A percentile compares a stretch with the other conserved stretches of the same genome.
Evolutionary conservation across 64 coral and sea anemone species (phyloP).

Genomic region (Montipora capricornis): DNA sequence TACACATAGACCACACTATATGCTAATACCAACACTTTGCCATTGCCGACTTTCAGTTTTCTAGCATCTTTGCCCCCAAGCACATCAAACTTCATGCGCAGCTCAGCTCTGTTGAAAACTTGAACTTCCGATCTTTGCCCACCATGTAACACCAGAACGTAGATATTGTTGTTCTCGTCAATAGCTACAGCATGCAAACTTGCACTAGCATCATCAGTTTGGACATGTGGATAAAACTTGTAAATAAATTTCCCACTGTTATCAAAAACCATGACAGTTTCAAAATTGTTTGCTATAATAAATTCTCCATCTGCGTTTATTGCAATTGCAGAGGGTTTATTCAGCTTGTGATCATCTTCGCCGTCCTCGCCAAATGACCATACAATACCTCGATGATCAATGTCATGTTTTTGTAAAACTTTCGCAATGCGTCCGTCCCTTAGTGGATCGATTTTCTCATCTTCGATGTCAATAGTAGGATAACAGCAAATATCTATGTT

Average conservation of each 20-base stretch:
- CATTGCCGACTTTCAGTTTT: neutral
- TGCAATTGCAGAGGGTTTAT: fast-evolving
- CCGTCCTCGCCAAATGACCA: too few relatives aligned
- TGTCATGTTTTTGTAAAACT: too few relatives aligned
- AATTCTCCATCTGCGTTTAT: neutral
- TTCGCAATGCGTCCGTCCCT: too few relatives aligned
- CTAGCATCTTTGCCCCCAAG: too few relatives aligned
- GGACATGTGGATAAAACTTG: neutral
- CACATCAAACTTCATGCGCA: neutral
- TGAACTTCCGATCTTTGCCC: neutral
- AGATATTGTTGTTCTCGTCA: constrained; percentile 2
- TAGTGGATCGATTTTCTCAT: too few relatives aligned
- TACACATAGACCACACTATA: constrained; percentile 12
- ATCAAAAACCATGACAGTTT: neutral
- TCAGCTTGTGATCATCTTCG: neutral
- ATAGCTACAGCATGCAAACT: neutral
- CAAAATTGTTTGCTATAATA: neutral
- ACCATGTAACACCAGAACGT: neutral
- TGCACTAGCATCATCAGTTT: neutral
- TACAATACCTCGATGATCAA: too few relatives aligned
- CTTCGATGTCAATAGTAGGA: too few relatives aligned
- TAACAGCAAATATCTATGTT: too few relatives aligned
- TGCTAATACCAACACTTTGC: constrained; percentile 9
- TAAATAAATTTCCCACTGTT: constrained; percentile 35
- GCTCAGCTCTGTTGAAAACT: neutral